Conservation (phyloP, 2,113 vertebrate species). For the Sapayoa aenigma region DNA sequence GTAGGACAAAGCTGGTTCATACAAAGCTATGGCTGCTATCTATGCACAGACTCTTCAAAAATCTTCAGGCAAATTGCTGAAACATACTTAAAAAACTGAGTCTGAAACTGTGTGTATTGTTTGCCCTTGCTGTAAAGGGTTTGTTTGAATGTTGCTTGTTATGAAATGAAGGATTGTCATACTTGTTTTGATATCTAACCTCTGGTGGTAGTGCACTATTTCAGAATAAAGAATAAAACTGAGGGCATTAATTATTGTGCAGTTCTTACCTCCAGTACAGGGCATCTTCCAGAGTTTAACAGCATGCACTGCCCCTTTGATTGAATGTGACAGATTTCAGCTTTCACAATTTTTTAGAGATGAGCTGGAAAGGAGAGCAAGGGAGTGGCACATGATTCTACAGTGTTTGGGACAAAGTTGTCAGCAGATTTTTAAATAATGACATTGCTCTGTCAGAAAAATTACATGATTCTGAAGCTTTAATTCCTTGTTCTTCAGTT, state of each 20-base stretch:
- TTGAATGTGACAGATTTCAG: not conserved
- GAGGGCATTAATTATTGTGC: not conserved
- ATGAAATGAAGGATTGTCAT: not conserved
- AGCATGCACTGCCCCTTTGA: not conserved
- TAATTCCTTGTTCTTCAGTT: not conserved
- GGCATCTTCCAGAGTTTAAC: not conserved
- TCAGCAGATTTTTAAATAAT: slow-evolving; percentile 13
- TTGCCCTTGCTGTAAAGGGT: not conserved
- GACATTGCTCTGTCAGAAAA: not conserved
- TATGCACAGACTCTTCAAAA: not conserved
- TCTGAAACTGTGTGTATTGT: not conserved
- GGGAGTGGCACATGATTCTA: not conserved
- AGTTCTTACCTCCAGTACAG: not conserved
- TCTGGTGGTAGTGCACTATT: not conserved
- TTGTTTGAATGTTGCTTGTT: not conserved
- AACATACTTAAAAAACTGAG: not conserved
- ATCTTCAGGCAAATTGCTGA: not conserved
- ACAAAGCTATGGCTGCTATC: not conserved
- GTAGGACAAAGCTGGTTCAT: not conserved
- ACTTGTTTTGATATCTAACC: not conserved
- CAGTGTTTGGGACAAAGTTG: not conserved
- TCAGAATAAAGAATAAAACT: not conserved
- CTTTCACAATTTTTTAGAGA: not conserved
- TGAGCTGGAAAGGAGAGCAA: not conserved
- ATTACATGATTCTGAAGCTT: not conserved